Evolutionary conservation across 2,113 vertebrate genomes (phyloP).

Genomic region (Ahaetulla prasina): DNA sequence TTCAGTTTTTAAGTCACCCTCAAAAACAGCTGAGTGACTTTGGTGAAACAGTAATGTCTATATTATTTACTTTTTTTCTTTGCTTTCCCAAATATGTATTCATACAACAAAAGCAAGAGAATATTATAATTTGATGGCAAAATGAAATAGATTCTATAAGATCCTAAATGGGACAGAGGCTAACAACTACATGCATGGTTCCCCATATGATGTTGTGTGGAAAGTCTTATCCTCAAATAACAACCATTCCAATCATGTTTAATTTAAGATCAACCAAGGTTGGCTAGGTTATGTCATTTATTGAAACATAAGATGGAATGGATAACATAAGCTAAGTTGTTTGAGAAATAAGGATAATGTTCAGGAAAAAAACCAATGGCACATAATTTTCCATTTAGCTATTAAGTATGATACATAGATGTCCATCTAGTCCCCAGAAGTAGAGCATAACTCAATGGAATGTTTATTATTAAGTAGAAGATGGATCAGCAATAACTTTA

Average conservation of each 20-base stretch:
- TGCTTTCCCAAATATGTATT: neutral
- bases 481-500: neutral
- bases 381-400: neutral
- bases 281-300: neutral
- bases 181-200: neutral
- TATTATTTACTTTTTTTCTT: neutral
- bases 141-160: neutral
- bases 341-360: neutral
- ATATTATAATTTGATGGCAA: neutral
- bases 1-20: rapidly evolving
- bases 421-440: neutral
- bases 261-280: no score
- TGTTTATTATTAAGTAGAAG: neutral
- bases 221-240: neutral
- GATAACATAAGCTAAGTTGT: neutral
- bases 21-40: neutral
- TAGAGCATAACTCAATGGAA: neutral
- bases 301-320: neutral
- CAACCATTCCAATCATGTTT: no score
- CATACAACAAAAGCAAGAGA: neutral
- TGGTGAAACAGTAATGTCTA: neutral
- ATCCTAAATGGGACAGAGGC: neutral
- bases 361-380: neutral
- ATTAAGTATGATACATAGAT: neutral
- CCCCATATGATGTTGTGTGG: neutral